These are phyloP conservation scores for Bambusicola thoracicus DNA, from an alignment of 2,113 vertebrate genomes.

Conservation along the genomic window DNA sequence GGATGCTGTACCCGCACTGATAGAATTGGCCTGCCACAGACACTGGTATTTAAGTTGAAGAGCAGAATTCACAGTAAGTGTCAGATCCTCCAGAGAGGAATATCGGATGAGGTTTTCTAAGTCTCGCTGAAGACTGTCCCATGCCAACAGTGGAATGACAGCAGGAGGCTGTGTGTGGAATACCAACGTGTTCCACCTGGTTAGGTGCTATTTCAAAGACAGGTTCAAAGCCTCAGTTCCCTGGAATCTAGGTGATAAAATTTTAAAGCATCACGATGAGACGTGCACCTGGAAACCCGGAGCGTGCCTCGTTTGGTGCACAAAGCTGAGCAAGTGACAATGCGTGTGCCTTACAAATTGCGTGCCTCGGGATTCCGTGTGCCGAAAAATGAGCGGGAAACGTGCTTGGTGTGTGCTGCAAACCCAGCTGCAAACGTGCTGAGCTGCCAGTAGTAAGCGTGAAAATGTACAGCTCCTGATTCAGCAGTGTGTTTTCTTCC, in stretches of 20 bases:
- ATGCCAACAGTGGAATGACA: slow-evolving; percentile 69
- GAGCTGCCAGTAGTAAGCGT: slow-evolving; percentile 60
- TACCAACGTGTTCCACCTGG: slow-evolving; percentile 46
- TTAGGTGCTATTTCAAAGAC: slow-evolving; percentile 58
- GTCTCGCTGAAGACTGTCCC: slow-evolving; percentile 79
- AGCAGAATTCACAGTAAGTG: slow-evolving; percentile 84
- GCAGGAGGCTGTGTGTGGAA: slow-evolving; percentile 59
- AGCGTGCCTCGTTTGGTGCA: slow-evolving; percentile 38
- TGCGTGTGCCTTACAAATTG: slow-evolving; percentile 42
- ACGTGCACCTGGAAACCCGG: slow-evolving; percentile 42
- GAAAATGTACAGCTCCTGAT: slow-evolving; percentile 48
- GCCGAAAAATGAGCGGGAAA: slow-evolving; percentile 58
- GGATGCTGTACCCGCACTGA: slow-evolving; percentile 82
- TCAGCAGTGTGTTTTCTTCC: slow-evolving; percentile 36
- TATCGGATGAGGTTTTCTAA: slow-evolving; percentile 78
- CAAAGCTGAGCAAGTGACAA: slow-evolving; percentile 33
- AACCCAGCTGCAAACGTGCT: slow-evolving; percentile 64
- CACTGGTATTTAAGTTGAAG: slow-evolving; percentile 84
- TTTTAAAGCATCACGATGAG: slow-evolving; percentile 50
- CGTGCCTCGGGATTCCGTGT: slow-evolving; percentile 16
- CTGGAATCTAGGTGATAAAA: slow-evolving; percentile 64
- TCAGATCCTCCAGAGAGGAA: slow-evolving; percentile 75
- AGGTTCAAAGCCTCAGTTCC: slow-evolving; percentile 55
- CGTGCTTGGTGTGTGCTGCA: slow-evolving; percentile 20
- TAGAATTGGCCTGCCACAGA: slow-evolving; percentile 83